Percentiles rank a stretch among this genome's conserved stretches.
phyloP scores from a whole-genome alignment of 2,113 vertebrate genomes.

The Syngnathoides biaculeatus region DNA sequence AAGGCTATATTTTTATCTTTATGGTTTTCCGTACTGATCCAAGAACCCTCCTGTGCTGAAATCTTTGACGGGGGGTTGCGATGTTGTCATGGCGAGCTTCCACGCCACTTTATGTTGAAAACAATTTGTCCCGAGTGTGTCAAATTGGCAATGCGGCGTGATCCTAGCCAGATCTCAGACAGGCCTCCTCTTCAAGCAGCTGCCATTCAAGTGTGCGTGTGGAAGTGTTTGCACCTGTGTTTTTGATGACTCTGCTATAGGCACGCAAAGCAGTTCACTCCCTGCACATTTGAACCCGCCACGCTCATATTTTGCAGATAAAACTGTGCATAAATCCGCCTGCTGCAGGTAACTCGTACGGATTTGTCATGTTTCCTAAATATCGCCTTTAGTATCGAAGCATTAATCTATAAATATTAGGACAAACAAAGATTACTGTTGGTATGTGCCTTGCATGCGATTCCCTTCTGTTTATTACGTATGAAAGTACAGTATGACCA shows the following conservation, averaged over 20 bases:
- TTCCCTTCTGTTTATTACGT: neutral
- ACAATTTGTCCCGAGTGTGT: slow-evolving; percentile 22
- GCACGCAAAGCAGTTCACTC: slow-evolving; percentile 35
- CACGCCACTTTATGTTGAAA: neutral
- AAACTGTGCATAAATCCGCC: slow-evolving; percentile 26
- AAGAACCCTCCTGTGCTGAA: slow-evolving; percentile 13
- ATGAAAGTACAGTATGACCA: neutral
- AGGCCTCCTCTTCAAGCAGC: slow-evolving; percentile 31
- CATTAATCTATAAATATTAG: slow-evolving; percentile 23
- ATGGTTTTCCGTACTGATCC: neutral
- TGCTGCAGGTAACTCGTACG: slow-evolving; percentile 14
- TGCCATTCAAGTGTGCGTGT: slow-evolving; percentile 30
- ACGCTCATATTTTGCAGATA: slow-evolving; percentile 40
- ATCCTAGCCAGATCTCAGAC: slow-evolving; percentile 46
- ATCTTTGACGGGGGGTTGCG: neutral
- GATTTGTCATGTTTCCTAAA: slow-evolving; percentile 10
- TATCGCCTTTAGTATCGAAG: slow-evolving; percentile 5
- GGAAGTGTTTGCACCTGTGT: slow-evolving; percentile 16
- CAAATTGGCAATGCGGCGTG: slow-evolving; percentile 58
- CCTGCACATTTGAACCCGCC: slow-evolving; percentile 25
- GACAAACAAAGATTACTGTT: neutral
- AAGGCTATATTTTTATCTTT: neutral
- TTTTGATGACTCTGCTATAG: slow-evolving; percentile 14
- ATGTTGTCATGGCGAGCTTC: neutral
- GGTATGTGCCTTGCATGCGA: neutral